Evolutionary conservation across 2,113 vertebrate genomes (phyloP).

Genomic region (Callipepla californica): DNA sequence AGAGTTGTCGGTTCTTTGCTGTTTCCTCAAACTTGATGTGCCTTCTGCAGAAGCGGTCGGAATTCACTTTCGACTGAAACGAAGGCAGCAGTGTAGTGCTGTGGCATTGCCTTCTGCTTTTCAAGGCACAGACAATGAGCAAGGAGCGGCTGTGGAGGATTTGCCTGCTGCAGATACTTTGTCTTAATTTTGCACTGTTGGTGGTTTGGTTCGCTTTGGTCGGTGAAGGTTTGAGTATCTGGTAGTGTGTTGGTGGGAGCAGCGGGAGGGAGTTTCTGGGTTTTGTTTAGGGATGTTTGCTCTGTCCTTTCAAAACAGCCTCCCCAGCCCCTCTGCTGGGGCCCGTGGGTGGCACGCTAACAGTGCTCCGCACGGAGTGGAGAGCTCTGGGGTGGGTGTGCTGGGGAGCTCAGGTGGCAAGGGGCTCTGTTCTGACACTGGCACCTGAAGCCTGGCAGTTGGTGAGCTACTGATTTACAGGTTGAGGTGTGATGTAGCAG

Average conservation of each 20-base stretch:
- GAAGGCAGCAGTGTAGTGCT: background rate
- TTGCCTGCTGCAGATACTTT: background rate
- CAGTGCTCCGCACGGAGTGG: rapidly evolving
- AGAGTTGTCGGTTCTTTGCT: background rate
- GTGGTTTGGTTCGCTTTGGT: background rate
- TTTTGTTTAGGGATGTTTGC: conserved; percentile 11
- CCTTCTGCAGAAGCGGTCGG: background rate
- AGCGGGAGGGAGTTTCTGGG: background rate
- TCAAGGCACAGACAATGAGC: background rate
- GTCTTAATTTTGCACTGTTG: background rate
- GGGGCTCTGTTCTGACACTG: background rate
- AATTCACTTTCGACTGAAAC: background rate
- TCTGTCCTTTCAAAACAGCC: conserved; percentile 12
- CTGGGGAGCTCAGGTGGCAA: background rate
- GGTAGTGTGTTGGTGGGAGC: background rate
- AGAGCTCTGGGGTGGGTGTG: background rate
- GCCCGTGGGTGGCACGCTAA: background rate
- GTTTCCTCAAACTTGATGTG: background rate
- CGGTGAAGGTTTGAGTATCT: background rate
- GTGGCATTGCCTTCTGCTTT: background rate
- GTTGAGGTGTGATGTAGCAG: background rate
- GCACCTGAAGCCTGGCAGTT: background rate
- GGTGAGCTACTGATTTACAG: background rate
- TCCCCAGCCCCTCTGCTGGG: background rate
- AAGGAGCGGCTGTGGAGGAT: background rate